phyloP scores from a whole-genome alignment of 1,140 invertebrate species.

The Bombus consobrinus region DNA sequence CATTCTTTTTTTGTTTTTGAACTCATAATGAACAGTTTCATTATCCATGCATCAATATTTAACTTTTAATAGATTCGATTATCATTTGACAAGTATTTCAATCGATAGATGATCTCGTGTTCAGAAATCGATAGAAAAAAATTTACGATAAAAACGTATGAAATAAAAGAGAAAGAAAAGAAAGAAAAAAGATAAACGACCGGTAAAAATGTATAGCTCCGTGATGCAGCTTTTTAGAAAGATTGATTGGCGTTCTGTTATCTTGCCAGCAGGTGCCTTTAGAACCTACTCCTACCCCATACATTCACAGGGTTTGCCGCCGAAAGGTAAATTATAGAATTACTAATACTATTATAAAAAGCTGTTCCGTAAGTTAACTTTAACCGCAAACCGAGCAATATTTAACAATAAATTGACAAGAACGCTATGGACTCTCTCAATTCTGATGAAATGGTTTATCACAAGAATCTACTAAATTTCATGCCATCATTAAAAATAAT shows the following conservation, averaged over 20 bases:
- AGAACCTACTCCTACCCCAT: slow-evolving; percentile 78
- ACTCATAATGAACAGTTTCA: neutral
- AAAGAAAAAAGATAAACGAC: neutral
- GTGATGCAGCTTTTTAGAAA: slow-evolving; percentile 58
- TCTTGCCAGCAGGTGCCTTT: slow-evolving; percentile 81
- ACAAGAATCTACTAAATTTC: neutral
- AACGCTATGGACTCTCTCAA: neutral
- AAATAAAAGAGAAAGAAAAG: neutral
- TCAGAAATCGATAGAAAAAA: neutral
- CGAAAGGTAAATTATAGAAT: slow-evolving; percentile 79
- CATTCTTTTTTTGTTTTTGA: slow-evolving; percentile 20
- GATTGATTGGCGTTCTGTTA: slow-evolving; percentile 78
- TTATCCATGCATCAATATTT: neutral
- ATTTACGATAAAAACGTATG: neutral
- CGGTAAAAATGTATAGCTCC: slow-evolving; percentile 56
- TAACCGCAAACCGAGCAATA: slow-evolving; percentile 1
- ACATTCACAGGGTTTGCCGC: slow-evolving; percentile 78
- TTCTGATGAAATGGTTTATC: neutral
- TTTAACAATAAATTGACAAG: neutral
- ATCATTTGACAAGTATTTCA: slow-evolving; percentile 15
- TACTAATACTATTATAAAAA: slow-evolving; percentile 74
- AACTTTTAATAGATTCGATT: neutral
- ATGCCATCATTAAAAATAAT: neutral
- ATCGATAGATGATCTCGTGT: neutral
- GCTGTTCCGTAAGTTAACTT: slow-evolving; percentile 61